Evolutionary conservation across 2,888 invertebrate genomes (phyloP), one percentile per base, ranked within the genome.

Genomic region (Sisyra nigra): DNA sequence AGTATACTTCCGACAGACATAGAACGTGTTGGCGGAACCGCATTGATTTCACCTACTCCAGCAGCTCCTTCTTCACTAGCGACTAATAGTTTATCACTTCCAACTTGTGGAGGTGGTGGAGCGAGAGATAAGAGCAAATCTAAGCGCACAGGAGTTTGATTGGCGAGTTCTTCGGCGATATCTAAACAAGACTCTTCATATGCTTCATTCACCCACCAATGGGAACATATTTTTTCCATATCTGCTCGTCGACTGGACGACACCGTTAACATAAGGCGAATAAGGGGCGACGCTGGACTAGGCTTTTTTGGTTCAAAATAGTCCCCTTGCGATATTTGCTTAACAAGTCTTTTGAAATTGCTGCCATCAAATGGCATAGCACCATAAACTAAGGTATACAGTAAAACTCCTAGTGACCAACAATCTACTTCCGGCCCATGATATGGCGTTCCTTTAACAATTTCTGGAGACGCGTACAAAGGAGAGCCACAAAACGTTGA

Each of bases 331-430:
- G 94, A 93, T 58, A 97, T 97, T 67, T 96, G 94, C 58, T 87
- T 83, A 49, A 94, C 93, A 57, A 98, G 77, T 55, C 89, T 78
- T 65, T 93, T 93, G 66, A 97, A 97, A 68, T 97, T 94, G 48
- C 92, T 89, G 47, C 97, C 97, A 67, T 97, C 97, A 61, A 97
- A 97, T 42, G 88, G 98, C 98, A 98, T 98, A 50, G 96, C 93
- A 53, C 97, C 97, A 62, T 97, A 98, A 51, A 98, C 96, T 56
- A 98, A 72, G 38, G 97, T 97, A 63, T 98, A 98, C 8, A 98
- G 71, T 39, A 98, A 72, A 40, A 98, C 97, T 44, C 97, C 98
- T 48, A 98, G 67, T 17, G 96, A 96, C 97, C 84, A 85, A 58
- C 84, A 84, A 57, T 85, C 84, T 41, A 84, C 94, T 74, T 98